These are phyloP conservation scores for Chunga burmeisteri DNA, from an alignment of 2,113 vertebrate species.

Conservation along the genomic window DNA sequence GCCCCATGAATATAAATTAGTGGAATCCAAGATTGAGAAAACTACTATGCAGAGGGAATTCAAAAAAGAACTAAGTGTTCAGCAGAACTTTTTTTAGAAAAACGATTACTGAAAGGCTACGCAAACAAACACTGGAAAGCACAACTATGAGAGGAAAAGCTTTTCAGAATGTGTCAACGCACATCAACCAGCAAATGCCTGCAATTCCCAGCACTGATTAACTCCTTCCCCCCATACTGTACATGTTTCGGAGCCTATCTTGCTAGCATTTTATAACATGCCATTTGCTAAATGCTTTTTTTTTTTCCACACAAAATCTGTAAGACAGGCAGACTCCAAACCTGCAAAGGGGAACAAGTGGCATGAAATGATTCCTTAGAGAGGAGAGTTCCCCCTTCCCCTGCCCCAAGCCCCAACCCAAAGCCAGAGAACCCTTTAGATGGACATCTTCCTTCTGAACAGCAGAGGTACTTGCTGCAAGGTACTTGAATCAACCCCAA, in stretches of 20 bases:
- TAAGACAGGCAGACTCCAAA: not conserved
- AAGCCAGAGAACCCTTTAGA: not conserved
- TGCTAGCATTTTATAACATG: not conserved
- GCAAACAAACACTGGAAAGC: conserved; percentile 48
- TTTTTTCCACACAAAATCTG: not conserved
- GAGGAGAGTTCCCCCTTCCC: not conserved
- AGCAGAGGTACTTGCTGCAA: not conserved
- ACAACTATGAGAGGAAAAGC: conserved; percentile 21
- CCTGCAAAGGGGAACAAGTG: not conserved
- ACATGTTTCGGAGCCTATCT: not conserved
- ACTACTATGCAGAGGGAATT: not conserved
- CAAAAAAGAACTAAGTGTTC: conserved; percentile 38
- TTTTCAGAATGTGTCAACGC: not conserved
- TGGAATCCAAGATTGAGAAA: not conserved
- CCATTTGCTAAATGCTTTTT: not conserved
- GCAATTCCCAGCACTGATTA: not conserved
- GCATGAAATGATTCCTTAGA: not conserved
- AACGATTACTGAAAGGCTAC: conserved; percentile 30
- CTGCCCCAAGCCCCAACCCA: not conserved
- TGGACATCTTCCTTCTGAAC: not conserved
- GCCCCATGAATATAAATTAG: not conserved
- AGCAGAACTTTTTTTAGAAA: conserved; percentile 52
- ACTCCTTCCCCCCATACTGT: not conserved
- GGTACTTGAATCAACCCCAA: not conserved
- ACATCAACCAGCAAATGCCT: not conserved